Evolutionary conservation across 2,888 invertebrate species (phyloP), one percentile per base, ranked within the genome.

Genomic region (Flexamia atlantica): DNA sequence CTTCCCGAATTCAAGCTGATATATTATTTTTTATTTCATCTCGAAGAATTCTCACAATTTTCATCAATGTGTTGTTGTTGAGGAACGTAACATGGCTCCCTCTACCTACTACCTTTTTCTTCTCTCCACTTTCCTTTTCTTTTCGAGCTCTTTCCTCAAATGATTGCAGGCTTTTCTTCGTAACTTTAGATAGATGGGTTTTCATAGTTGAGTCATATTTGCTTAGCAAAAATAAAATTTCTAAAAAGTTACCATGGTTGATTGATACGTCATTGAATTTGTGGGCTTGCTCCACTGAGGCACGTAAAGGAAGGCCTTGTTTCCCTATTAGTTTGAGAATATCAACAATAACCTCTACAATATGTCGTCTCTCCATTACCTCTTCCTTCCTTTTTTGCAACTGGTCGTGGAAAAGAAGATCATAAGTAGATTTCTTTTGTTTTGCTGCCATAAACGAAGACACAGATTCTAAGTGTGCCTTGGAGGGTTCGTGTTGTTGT

Each of bases 31-130:
- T 57, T 23, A 85, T 57, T 23, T 68, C 17, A n/a, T 81, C 23
- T 53, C 32, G 53, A 40, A 84, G 83, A 23, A 30, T 28, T 82
- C 30, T 46, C 23, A 85, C 36, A n/a, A 85, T 28, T 25, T 85
- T 82, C 4, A 40, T 50, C 36, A 85, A 9, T 23, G 84, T 79
- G 20, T 42, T 84, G 74, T 85, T 84, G n/a, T 79, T 82, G 32
- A 85, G 17, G 81, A 84, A 84, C 9, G 84, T 84, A 42, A 82
- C 76, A 14, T 64, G 74, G 42, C 57, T 76, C 0, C 80, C 82
- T 50, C 84, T 82, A 14, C 80, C 82, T 36, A 36, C 36, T 36
- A 42, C 42, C 46, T 79, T 74, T 81, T 50, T 72, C 3, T 10
- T 68, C 53, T 80, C 5, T 68, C 53, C 53, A 40, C 60, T 36